Conservation (phyloP, 2,113 vertebrate genomes). For the Columba livia region DNA sequence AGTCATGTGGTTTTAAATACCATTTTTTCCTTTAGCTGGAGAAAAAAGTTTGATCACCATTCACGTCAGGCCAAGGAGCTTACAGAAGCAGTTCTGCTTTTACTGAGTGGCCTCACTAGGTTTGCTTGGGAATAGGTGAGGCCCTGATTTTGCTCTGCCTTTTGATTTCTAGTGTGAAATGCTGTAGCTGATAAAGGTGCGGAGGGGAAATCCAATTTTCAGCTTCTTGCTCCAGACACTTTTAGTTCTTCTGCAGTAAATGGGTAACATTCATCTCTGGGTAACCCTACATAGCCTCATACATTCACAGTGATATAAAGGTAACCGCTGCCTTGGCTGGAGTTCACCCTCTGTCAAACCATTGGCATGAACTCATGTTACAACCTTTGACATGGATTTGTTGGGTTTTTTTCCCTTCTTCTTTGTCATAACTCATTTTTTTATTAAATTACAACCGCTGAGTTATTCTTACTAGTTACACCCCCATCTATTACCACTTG, state of each 20-base stretch:
- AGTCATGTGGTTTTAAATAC: neutral
- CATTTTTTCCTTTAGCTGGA: neutral
- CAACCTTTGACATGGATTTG: neutral
- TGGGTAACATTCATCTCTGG: neutral
- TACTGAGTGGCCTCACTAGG: neutral
- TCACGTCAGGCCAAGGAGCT: neutral
- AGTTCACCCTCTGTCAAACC: neutral
- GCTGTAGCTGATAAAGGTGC: neutral
- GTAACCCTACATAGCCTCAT: neutral
- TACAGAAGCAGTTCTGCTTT: neutral
- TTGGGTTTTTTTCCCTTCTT: neutral
- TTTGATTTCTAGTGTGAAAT: neutral
- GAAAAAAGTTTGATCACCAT: neutral
- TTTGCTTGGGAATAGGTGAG: neutral
- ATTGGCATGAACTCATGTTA: neutral
- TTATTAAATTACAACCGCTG: neutral
- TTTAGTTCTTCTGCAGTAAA: neutral
- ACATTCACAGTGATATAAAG: neutral
- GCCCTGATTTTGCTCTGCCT: neutral
- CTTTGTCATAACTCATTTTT: neutral
- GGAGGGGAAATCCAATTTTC: neutral
- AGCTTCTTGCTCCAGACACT: neutral
- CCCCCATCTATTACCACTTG: neutral
- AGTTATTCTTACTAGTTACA: neutral
- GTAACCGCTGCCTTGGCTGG: neutral